These are phyloP conservation scores for Lampropteryx suffumata DNA, from an alignment of 2,888 invertebrate species.

Conservation along the genomic window DNA sequence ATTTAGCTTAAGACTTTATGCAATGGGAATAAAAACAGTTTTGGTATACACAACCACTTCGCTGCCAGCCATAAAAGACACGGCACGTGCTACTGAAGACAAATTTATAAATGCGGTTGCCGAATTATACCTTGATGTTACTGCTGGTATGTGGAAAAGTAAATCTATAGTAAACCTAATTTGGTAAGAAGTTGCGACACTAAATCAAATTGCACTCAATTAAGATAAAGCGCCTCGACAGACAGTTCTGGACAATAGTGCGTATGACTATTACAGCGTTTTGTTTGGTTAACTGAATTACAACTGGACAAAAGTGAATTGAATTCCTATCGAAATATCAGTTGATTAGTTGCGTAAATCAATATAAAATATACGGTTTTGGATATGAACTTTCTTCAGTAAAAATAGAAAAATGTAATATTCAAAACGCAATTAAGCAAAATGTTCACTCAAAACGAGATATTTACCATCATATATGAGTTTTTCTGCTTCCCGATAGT, in stretches of 20 bases:
- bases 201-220: conserved; percentile 81
- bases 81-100: conserved; percentile 48
- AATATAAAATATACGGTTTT: conserved; percentile 41
- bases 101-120: conserved; percentile 45
- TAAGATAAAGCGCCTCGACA: conserved; percentile 76
- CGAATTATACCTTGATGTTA: conserved; percentile 38
- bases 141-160: conserved; percentile 36
- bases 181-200: conserved; percentile 57
- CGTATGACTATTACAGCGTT: conserved; percentile 73
- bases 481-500: too few species aligned
- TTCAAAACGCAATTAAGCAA: too few species aligned
- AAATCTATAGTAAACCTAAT: conserved; percentile 42
- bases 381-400: too few species aligned
- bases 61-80: conserved; percentile 21
- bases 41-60: conserved; percentile 7
- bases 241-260: conserved; percentile 73
- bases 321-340: conserved; percentile 54
- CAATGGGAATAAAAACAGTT: conserved; percentile 16
- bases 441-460: too few species aligned
- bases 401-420: too few species aligned
- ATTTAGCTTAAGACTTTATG: conserved; percentile 10
- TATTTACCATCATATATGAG: too few species aligned
- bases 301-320: conserved; percentile 55
- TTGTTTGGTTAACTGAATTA: conserved; percentile 75
- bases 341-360: conserved; percentile 34